Conservation (phyloP, 2,888 invertebrate genomes). For the Halictus ligatus region DNA sequence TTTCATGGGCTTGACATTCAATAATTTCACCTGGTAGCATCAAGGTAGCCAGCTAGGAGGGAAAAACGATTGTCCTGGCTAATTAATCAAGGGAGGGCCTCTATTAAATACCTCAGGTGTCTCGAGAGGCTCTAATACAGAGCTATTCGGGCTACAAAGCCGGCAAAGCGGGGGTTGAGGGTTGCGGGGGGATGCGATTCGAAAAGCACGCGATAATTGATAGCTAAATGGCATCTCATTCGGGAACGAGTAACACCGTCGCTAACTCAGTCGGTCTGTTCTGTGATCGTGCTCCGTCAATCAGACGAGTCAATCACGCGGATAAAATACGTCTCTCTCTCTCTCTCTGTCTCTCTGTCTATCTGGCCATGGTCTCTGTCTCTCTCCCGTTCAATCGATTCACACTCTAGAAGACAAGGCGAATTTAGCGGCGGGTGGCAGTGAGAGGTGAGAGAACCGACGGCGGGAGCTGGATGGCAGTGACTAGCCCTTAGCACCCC, state of each 20-base stretch:
- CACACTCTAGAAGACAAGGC: slow-evolving; percentile 57
- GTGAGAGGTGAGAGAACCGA: slow-evolving; percentile 54
- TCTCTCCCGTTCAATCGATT: slow-evolving; percentile 55
- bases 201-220: slow-evolving; percentile 56
- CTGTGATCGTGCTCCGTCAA: slow-evolving; percentile 55
- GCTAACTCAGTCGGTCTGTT: slow-evolving; percentile 28
- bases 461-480: slow-evolving; percentile 45
- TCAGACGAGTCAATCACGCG: slow-evolving; percentile 61
- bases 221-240: slow-evolving; percentile 51
- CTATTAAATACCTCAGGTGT: background rate
- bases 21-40: background rate
- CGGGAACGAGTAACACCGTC: slow-evolving; percentile 39
- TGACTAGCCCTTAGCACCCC: slow-evolving; percentile 59
- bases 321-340: slow-evolving; percentile 53
- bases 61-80: background rate
- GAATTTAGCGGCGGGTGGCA: slow-evolving; percentile 56
- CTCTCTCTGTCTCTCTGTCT: background rate
- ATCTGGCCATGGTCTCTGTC: background rate
- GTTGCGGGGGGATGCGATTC: slow-evolving; percentile 21
- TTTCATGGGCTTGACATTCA: too few relatives aligned
- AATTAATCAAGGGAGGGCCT: background rate
- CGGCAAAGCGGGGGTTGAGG: background rate
- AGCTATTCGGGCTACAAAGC: background rate
- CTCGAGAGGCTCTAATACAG: background rate
- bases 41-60: background rate